A percentile compares a stretch with the other conserved stretches of the same genome.
Evolutionary conservation across 2,888 invertebrate species (phyloP).

Genomic region (Mactromeris polynyma): DNA sequence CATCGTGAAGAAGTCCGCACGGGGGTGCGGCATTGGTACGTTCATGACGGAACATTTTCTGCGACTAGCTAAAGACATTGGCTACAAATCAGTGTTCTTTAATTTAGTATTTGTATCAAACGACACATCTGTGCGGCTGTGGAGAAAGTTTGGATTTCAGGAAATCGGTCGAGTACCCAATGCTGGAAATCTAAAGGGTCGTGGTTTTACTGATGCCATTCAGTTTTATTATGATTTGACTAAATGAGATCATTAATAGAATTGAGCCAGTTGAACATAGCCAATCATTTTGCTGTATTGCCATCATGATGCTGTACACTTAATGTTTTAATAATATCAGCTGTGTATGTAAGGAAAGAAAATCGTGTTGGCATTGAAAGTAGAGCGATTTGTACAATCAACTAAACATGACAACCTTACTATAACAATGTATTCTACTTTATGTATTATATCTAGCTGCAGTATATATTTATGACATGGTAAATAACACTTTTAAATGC

Average conservation of each 20-base stretch:
- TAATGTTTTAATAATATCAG: not conserved
- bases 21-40: conserved; percentile 70
- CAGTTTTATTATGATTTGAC: conserved; percentile 77
- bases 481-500: too few species aligned
- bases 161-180: conserved; percentile 74
- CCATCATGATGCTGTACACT: not conserved
- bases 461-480: too few species aligned
- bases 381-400: too few species aligned
- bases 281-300: not conserved
- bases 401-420: too few species aligned
- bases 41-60: conserved; percentile 71
- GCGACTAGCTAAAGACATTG: conserved; percentile 72
- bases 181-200: conserved; percentile 75
- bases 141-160: conserved; percentile 72
- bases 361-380: too few species aligned
- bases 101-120: conserved; percentile 76
- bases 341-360: too few species aligned
- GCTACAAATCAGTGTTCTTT: conserved; percentile 75
- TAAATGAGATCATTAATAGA: not conserved
- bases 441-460: too few species aligned
- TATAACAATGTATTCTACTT: too few species aligned
- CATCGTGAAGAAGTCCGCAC: conserved; percentile 59
- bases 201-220: conserved; percentile 69
- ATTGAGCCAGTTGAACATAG: too few species aligned
- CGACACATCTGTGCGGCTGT: conserved; percentile 65